phyloP scores from a whole-genome alignment of 2,888 invertebrate genomes.

The Arctia plantaginis region DNA sequence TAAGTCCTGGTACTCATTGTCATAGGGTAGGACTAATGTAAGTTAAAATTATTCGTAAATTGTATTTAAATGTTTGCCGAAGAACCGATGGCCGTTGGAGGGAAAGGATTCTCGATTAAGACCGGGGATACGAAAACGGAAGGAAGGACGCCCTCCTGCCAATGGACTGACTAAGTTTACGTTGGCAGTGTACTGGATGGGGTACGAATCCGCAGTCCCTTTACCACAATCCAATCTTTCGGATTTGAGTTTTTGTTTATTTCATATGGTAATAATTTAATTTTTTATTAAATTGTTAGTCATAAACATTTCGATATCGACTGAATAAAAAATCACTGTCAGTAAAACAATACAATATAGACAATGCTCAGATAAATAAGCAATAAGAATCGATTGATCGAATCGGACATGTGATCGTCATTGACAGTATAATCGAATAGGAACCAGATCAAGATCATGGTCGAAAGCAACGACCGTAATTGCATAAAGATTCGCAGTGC shows the following conservation, averaged over 20 bases:
- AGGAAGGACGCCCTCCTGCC: no score
- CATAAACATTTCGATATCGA: neutral
- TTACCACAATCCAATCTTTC: no score
- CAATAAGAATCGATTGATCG: conserved; percentile 54
- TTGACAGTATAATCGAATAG: conserved; percentile 66
- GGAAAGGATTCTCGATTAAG: no score
- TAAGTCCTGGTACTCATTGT: neutral
- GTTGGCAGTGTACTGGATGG: no score
- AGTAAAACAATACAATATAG: conserved; percentile 41
- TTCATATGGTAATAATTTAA: no score
- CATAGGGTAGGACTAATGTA: neutral
- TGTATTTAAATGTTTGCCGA: neutral
- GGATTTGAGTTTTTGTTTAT: no score
- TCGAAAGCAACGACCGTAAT: conserved; percentile 57
- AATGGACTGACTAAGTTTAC: no score
- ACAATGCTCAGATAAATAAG: conserved; percentile 50
- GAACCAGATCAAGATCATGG: conserved; percentile 77
- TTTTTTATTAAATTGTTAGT: no score
- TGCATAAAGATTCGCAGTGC: conserved; percentile 52
- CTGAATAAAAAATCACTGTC: conserved; percentile 43
- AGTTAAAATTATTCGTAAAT: neutral
- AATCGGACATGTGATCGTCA: conserved; percentile 57
- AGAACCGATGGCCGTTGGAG: no score
- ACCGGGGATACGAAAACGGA: no score
- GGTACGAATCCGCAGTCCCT: no score